Percentiles rank a stretch among this genome's conserved stretches.
phyloP scores from a whole-genome alignment of 2,797 vertebrate species.

The Sebastiscus albofasciatus region DNA sequence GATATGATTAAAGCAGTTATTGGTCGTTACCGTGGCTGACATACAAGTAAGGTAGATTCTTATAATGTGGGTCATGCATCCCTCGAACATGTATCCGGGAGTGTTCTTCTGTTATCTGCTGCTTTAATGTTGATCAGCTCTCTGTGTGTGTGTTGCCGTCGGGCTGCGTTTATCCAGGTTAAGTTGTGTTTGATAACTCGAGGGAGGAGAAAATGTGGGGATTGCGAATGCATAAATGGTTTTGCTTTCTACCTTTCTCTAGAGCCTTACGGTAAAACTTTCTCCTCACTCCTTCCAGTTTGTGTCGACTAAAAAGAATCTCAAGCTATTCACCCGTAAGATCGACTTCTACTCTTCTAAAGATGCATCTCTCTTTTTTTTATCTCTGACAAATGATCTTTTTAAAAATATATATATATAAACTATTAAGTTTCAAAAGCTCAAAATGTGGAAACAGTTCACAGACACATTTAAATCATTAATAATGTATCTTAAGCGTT shows the following conservation, averaged over 20 bases:
- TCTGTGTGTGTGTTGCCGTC: not conserved
- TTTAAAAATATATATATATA: not conserved
- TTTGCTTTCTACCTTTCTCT: not conserved
- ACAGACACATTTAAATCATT: not conserved
- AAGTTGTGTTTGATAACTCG: not conserved
- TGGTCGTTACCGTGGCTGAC: not conserved
- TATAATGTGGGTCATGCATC: not conserved
- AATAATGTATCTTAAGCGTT: not conserved
- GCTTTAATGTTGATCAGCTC: not conserved
- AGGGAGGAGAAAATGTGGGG: not conserved
- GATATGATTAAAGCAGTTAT: not conserved
- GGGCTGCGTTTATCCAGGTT: not conserved
- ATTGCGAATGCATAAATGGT: not conserved
- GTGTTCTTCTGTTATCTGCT: not conserved
- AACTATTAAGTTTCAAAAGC: not conserved
- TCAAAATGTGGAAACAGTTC: not conserved
- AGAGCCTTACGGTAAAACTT: not conserved
- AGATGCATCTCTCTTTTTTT: not conserved
- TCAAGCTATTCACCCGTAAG: too few species aligned
- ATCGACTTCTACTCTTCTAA: not conserved
- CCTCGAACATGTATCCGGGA: not conserved
- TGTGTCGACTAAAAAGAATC: not conserved
- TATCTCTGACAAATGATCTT: not conserved
- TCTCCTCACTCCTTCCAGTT: not conserved
- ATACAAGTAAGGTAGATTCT: not conserved